Percentiles rank a stretch among this genome's conserved stretches.
These are phyloP conservation scores for Oxyteleia sp. DNA, from an alignment of 2,888 invertebrate species.

Conservation along the genomic window DNA sequence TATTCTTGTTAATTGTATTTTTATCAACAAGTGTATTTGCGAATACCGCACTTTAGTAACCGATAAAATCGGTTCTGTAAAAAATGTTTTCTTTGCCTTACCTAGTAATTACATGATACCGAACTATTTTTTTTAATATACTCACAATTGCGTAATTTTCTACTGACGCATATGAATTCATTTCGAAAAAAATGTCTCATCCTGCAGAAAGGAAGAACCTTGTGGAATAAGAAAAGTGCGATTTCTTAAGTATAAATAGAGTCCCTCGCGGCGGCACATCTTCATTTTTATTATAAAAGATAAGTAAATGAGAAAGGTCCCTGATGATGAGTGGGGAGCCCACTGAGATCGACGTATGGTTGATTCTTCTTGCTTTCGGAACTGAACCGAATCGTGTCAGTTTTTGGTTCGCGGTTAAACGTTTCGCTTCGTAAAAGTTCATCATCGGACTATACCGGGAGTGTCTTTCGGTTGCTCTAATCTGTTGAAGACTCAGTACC, in stretches of 20 bases:
- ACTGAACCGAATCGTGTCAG: constrained; percentile 76
- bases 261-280: constrained; percentile 38
- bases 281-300: constrained; percentile 57
- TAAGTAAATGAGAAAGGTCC: constrained; percentile 70
- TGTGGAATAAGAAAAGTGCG: constrained; percentile 4
- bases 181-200: background rate
- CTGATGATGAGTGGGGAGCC: constrained; percentile 71
- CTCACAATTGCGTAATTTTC: background rate
- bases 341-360: constrained; percentile 56
- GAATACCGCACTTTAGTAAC: too few species aligned
- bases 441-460: constrained; percentile 71
- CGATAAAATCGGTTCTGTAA: too few species aligned
- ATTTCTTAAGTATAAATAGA: background rate
- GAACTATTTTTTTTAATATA: too few species aligned
- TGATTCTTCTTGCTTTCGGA: constrained; percentile 73
- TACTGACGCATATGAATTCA: background rate
- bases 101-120: too few species aligned
- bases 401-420: constrained; percentile 80
- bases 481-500: constrained; percentile 48
- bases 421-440: constrained; percentile 75
- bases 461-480: constrained; percentile 54
- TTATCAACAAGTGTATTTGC: too few species aligned
- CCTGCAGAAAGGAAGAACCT: constrained; percentile 8
- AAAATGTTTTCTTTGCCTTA: too few species aligned
- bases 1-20: too few species aligned